Conservation (phyloP, 2,797 vertebrate genomes). For the Coluber constrictor region DNA sequence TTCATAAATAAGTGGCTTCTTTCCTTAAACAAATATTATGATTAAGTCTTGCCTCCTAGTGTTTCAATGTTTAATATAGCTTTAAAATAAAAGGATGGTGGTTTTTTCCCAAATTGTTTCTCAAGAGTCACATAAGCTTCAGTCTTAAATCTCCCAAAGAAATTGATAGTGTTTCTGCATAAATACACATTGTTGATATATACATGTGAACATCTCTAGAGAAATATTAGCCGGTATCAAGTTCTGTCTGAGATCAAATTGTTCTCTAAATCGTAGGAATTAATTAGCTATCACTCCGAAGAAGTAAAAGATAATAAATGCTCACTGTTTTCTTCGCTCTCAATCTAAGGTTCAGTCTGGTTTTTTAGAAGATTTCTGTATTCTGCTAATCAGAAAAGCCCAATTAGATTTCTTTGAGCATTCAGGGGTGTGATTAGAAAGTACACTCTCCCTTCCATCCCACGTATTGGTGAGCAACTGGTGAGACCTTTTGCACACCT, state of each 20-base stretch:
- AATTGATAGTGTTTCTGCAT: background rate
- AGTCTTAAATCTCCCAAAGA: background rate
- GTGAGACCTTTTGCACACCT: background rate
- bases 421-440: background rate
- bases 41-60: background rate
- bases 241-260: background rate
- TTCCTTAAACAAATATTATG: background rate
- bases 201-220: background rate
- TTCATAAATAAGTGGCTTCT: background rate
- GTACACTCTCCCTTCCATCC: background rate
- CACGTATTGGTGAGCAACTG: background rate
- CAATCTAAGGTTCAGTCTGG: background rate
- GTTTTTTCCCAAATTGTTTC: background rate
- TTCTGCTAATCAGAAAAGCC: background rate
- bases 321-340: background rate
- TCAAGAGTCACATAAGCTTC: background rate
- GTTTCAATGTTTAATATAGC: background rate
- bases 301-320: background rate
- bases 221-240: background rate
- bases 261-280: background rate
- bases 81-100: background rate
- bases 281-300: background rate
- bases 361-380: background rate
- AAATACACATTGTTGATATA: background rate
- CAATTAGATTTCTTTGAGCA: background rate